Evolutionary conservation across 2,113 vertebrate genomes (phyloP).

Genomic region (Hippocampus barbouri): DNA sequence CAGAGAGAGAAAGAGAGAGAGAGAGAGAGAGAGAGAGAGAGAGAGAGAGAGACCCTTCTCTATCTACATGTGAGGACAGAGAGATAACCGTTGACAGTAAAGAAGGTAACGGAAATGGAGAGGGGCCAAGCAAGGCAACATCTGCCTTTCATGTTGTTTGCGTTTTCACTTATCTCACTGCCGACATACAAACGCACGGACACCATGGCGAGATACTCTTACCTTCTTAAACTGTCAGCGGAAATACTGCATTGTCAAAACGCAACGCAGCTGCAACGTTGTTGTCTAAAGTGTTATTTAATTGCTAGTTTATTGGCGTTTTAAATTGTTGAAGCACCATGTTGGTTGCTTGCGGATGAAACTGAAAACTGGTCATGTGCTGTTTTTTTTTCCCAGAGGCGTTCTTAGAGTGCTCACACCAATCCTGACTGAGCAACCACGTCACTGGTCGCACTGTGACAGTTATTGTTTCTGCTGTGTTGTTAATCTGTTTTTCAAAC

Average conservation of each 20-base stretch:
- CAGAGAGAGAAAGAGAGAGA: conserved; percentile 20
- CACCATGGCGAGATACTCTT: background rate
- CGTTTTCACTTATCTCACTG: conserved; percentile 35
- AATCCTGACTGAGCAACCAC: background rate
- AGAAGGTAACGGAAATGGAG: conserved; percentile 59
- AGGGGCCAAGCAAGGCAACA: conserved; percentile 54
- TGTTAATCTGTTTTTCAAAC: background rate
- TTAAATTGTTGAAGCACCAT: background rate
- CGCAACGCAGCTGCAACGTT: background rate
- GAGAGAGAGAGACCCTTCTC: conserved; percentile 38
- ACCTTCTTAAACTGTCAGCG: background rate
- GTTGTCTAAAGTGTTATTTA: background rate
- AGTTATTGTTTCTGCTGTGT: background rate
- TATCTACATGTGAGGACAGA: conserved; percentile 48
- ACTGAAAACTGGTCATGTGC: too few species aligned
- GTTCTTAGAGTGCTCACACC: background rate
- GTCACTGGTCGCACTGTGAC: background rate
- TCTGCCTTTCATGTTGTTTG: conserved; percentile 65
- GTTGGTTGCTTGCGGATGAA: background rate
- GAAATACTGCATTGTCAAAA: too few species aligned
- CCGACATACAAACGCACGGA: conserved; percentile 1
- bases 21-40: conserved; percentile 36
- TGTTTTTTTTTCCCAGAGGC: too few species aligned
- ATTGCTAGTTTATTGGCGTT: background rate
- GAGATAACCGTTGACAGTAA: conserved; percentile 53